Evolutionary conservation across 2,888 invertebrate genomes (phyloP).

Genomic region (Lithodes maja): DNA sequence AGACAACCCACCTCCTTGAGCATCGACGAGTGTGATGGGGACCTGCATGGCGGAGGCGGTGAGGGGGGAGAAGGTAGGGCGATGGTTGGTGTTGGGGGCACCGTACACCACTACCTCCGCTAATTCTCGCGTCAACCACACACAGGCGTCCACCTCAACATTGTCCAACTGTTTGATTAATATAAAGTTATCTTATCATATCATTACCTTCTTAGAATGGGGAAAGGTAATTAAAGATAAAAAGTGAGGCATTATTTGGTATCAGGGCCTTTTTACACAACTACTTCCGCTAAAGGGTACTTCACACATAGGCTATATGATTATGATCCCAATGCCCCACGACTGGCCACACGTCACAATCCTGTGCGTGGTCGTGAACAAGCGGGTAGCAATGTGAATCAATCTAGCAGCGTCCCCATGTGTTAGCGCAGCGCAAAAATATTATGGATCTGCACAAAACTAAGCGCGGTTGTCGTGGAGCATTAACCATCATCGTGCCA

Average conservation of each 20-base stretch:
- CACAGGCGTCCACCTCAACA: conserved; percentile 37
- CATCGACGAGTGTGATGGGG: conserved; percentile 35
- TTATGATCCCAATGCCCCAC: no score
- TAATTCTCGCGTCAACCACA: conserved; percentile 43
- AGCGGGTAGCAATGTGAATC: no score
- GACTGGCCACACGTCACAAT: no score
- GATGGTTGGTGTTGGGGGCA: not conserved
- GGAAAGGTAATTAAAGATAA: not conserved
- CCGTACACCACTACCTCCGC: conserved; percentile 39
- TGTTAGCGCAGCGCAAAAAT: no score
- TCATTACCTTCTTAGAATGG: no score
- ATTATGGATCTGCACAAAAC: no score
- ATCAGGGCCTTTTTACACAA: conserved; percentile 2
- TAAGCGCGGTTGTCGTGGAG: no score
- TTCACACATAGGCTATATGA: no score
- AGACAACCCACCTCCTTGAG: conserved; percentile 1
- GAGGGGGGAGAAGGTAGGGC: not conserved
- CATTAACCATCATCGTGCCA: no score
- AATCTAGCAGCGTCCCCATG: no score
- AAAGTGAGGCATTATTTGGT: not conserved
- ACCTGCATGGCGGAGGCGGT: not conserved
- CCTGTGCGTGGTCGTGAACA: no score
- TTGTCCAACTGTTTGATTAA: conserved; percentile 15
- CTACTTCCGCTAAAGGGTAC: conserved; percentile 20
- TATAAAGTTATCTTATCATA: no score